Evolutionary conservation across 2,888 invertebrate species (phyloP).

Genomic region (Noctua janthina): DNA sequence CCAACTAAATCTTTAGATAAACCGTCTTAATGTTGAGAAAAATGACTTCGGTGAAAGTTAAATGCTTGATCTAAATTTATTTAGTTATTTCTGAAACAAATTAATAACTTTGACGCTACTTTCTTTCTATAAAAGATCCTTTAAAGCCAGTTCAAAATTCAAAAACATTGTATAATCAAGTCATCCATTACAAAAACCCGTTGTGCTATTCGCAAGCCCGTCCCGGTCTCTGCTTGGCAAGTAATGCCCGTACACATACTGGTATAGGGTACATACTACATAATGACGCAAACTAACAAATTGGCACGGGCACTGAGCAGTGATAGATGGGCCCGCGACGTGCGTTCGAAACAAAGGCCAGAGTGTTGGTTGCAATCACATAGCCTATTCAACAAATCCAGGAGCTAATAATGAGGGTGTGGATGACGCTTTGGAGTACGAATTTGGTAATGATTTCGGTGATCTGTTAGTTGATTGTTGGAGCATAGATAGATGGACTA

Average conservation of each 20-base stretch:
- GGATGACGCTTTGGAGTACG: slow-evolving; percentile 59
- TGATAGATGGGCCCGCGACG: slow-evolving; percentile 85
- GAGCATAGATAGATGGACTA: no score
- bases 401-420: slow-evolving; percentile 68
- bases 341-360: slow-evolving; percentile 85
- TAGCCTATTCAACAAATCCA: slow-evolving; percentile 83
- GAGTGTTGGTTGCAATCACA: slow-evolving; percentile 87
- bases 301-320: slow-evolving; percentile 81
- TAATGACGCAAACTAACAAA: slow-evolving; percentile 84
- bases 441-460: slow-evolving; percentile 4
- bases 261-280: slow-evolving; percentile 74
- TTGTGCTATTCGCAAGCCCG: slow-evolving; percentile 27
- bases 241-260: slow-evolving; percentile 40
- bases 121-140: not conserved
- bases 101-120: not conserved
- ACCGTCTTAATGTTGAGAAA: not conserved
- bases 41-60: not conserved
- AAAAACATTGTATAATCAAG: slow-evolving; percentile 18
- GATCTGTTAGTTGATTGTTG: not conserved
- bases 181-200: slow-evolving; percentile 22
- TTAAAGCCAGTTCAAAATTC: not conserved
- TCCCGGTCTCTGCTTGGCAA: slow-evolving; percentile 32
- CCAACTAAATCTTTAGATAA: not conserved
- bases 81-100: not conserved
- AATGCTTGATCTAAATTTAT: not conserved